Conservation (phyloP, 1,140 invertebrate species). For the Pseudomyrmex dendroicus region DNA sequence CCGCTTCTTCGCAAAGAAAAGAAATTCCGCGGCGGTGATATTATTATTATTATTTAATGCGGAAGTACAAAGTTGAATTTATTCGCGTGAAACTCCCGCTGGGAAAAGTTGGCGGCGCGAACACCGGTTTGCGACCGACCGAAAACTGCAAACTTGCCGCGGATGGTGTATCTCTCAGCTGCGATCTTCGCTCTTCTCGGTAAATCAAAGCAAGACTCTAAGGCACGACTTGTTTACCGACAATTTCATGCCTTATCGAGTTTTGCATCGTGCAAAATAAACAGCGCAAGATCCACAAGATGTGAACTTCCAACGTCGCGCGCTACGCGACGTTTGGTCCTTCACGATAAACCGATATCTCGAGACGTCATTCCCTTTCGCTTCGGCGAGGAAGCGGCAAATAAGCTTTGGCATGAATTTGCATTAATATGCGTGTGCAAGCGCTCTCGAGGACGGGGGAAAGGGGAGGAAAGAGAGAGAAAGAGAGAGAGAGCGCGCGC, state of each 20-base stretch:
- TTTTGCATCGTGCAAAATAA: slow-evolving; percentile 57
- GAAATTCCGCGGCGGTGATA: slow-evolving; percentile 42
- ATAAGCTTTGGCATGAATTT: slow-evolving; percentile 43
- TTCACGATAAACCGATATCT: slow-evolving; percentile 49
- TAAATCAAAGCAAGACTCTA: slow-evolving; percentile 57
- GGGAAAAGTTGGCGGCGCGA: slow-evolving; percentile 42
- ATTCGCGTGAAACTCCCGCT: slow-evolving; percentile 41
- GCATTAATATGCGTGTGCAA: slow-evolving; percentile 36
- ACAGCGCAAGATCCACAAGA: slow-evolving; percentile 50
- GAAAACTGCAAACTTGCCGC: slow-evolving; percentile 48
- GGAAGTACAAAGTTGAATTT: slow-evolving; percentile 47
- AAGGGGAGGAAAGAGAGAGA: background rate
- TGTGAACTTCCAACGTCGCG: slow-evolving; percentile 35
- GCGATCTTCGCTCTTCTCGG: slow-evolving; percentile 51
- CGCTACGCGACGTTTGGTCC: slow-evolving; percentile 14
- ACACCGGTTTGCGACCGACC: background rate
- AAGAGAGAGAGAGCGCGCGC: background rate
- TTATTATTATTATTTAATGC: slow-evolving; percentile 60
- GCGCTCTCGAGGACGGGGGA: background rate
- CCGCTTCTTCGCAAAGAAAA: slow-evolving; percentile 1
- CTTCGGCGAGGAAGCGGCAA: slow-evolving; percentile 29
- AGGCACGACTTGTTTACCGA: slow-evolving; percentile 51
- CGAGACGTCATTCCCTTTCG: slow-evolving; percentile 9
- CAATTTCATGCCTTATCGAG: slow-evolving; percentile 61
- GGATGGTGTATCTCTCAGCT: slow-evolving; percentile 40